Evolutionary conservation across 2,797 vertebrate genomes (phyloP), one percentile per base, ranked within the genome.

Genomic region (Microctenopoma steveboyesi): DNA sequence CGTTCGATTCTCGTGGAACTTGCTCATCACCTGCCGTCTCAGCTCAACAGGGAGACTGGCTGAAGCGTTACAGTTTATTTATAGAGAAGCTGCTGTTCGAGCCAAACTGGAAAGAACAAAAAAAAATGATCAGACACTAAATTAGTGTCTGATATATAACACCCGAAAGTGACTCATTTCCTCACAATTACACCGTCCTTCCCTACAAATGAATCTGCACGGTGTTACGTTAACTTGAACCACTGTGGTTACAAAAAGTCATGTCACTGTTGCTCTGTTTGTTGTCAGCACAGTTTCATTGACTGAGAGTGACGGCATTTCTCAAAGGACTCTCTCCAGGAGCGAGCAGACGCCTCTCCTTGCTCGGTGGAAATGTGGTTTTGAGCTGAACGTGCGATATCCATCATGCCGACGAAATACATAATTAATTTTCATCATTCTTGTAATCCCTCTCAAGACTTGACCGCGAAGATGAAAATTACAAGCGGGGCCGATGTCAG

Each of bases 351-450:
- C 68, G 71, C 51, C 62, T 63, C 13, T 54, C 69, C 39, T 58
- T 70, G 88, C 90, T 85, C 81, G 0, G 50, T 87, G 90, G 89
- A 91, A 92, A 91, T 91, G 88, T 87, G 75, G 86, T 86, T 89
- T 82, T 57, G 82, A 88, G 85, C 81, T 53, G 79, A 91, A 84
- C 64, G 72, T 73, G 72, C 25, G 42, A 75, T 86, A 89, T 90
- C 87, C 85, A 88, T 91, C 88, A 91, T 25, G 40, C 69, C 89
- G 86, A 91, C 86, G 86, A 92, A 91, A 93, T 88, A 83, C 90
- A 91, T 91, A 91, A 92, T 92, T 91, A 92, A 90, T 91, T 91
- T 84, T 79, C 83, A 87, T 89, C 85, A 85, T 86, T 85, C 74
- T 78, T 28, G 3, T 86, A 86, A 90, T 86, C 78, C 80, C 82